Evolutionary conservation across 2,113 vertebrate species (phyloP).

Genomic region (Etheostoma cragini): DNA sequence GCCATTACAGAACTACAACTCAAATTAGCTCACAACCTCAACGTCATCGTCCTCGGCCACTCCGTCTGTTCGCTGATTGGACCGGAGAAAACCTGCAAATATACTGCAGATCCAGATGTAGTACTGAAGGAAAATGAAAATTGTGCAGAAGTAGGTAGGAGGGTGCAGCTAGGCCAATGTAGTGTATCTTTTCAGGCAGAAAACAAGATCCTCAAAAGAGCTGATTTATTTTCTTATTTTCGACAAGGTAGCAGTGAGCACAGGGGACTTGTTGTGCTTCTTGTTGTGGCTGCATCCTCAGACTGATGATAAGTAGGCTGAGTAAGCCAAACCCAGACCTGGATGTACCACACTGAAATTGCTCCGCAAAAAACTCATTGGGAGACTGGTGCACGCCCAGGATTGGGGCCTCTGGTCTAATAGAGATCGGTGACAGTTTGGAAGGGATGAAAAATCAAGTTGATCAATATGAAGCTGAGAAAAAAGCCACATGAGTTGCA

Average conservation of each 20-base stretch:
- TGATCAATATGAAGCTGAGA: conserved; percentile 34
- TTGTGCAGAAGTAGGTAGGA: too few relatives aligned
- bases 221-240: conserved; percentile 16
- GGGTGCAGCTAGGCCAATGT: too few relatives aligned
- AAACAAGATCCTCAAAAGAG: conserved; percentile 24
- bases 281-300: conserved; percentile 18
- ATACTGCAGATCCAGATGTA: too few relatives aligned
- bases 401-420: conserved; percentile 68
- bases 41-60: too few relatives aligned
- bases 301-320: conserved; percentile 63
- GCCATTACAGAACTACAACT: too few relatives aligned
- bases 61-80: too few relatives aligned
- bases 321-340: conserved; percentile 28
- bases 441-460: conserved; percentile 59
- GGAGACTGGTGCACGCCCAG: conserved; percentile 45
- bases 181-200: neutral
- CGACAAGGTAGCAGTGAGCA: neutral
- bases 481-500: conserved; percentile 36
- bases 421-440: conserved; percentile 61
- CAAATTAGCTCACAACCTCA: too few relatives aligned
- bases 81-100: too few relatives aligned
- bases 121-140: too few relatives aligned
- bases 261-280: conserved; percentile 19
- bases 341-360: conserved; percentile 63
- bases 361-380: conserved; percentile 69